phyloP scores from a whole-genome alignment of 1,140 invertebrate species.

The Brachionus koreanus region DNA sequence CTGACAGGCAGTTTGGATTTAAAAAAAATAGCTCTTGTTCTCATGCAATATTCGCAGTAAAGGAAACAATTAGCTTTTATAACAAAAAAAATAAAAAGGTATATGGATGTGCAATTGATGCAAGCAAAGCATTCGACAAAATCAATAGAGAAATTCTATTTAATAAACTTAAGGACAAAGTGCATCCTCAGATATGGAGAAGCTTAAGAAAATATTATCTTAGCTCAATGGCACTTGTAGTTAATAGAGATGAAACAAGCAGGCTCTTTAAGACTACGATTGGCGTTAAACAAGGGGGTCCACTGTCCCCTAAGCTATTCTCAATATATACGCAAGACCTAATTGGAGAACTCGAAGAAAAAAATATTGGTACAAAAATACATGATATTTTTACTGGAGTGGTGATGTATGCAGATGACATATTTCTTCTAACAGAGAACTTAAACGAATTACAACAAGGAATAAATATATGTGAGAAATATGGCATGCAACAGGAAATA shows the following conservation, averaged over 20 bases:
- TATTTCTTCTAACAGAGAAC: too few relatives aligned
- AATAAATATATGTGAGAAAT: too few relatives aligned
- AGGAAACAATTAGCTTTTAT: not conserved
- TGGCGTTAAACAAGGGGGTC: not conserved
- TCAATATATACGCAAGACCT: not conserved
- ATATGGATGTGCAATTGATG: not conserved
- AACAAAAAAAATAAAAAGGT: not conserved
- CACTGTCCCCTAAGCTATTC: not conserved
- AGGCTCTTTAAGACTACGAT: not conserved
- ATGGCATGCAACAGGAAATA: too few relatives aligned
- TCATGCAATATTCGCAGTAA: not conserved
- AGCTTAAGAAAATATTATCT: not conserved
- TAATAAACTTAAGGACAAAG: not conserved
- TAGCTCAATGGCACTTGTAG: not conserved
- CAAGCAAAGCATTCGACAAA: not conserved
- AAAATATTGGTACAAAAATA: too few relatives aligned
- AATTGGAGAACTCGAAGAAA: too few relatives aligned
- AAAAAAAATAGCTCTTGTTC: not conserved
- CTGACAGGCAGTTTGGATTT: not conserved
- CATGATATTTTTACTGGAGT: too few relatives aligned
- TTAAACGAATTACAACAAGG: too few relatives aligned
- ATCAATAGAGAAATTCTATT: not conserved
- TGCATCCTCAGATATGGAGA: not conserved
- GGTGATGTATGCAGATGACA: too few relatives aligned
- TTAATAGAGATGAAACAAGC: not conserved